Evolutionary conservation across 2,888 invertebrate genomes (phyloP).

Genomic region (Hydriomena furcata): DNA sequence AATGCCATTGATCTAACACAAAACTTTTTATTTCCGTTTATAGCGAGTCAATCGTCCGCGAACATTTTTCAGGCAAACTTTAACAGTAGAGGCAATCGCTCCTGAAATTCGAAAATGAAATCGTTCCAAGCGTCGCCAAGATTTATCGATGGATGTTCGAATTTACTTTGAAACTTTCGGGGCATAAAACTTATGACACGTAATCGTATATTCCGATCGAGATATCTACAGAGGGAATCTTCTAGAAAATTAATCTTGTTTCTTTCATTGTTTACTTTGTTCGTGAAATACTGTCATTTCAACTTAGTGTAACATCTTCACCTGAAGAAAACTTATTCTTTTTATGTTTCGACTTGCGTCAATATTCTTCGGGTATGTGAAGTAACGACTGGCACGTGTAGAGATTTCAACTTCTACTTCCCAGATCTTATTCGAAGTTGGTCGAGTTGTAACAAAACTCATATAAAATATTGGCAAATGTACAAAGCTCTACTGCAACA

Average conservation of each 20-base stretch:
- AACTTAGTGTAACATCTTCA: constrained; percentile 33
- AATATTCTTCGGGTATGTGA: constrained; percentile 18
- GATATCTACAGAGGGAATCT: constrained; percentile 56
- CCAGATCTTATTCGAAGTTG: constrained; percentile 4
- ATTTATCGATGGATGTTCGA: constrained; percentile 83
- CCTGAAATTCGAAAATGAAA: constrained; percentile 84
- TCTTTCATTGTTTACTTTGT: constrained; percentile 51
- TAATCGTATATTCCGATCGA: constrained; percentile 79
- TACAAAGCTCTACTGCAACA: constrained; percentile 9
- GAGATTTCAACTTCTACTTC: constrained; percentile 9
- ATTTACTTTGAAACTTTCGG: constrained; percentile 81
- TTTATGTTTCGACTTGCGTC: constrained; percentile 14
- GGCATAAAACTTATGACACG: constrained; percentile 83
- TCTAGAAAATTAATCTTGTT: constrained; percentile 58
- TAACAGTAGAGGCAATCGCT: constrained; percentile 83
- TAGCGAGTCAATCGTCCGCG: constrained; percentile 82
- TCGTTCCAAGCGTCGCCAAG: constrained; percentile 82
- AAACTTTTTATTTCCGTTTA: constrained; percentile 84
- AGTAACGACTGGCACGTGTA: constrained; percentile 15
- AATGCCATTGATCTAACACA: constrained; percentile 79
- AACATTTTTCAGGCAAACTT: constrained; percentile 84
- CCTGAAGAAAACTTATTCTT: constrained; percentile 29
- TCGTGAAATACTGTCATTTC: constrained; percentile 41
- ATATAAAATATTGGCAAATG: constrained; percentile 17
- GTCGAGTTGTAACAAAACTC: constrained; percentile 11